Conservation (phyloP, 2,113 vertebrate species). For the Paramormyrops kingsleyae region DNA sequence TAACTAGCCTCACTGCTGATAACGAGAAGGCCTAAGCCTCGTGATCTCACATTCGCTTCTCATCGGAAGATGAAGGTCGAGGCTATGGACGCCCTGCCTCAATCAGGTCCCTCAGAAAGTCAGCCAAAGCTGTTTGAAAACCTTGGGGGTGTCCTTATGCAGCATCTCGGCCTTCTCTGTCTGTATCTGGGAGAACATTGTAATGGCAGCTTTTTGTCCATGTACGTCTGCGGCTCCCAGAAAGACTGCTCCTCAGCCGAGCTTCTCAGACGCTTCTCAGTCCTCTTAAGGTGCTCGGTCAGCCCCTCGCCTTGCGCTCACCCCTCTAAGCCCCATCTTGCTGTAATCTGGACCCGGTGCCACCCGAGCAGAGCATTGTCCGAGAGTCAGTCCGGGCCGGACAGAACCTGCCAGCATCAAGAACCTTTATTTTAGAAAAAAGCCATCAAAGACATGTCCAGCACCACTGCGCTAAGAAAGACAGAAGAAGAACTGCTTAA, state of each 20-base stretch:
- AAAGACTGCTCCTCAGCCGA: neutral
- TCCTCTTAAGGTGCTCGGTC: neutral
- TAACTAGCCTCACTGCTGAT: neutral
- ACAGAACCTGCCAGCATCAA: neutral
- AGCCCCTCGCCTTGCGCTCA: neutral
- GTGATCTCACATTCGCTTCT: neutral
- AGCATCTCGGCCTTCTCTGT: neutral
- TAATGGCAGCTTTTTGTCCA: neutral
- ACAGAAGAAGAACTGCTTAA: neutral
- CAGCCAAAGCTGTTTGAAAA: neutral
- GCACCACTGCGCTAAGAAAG: neutral
- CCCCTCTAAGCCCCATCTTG: neutral
- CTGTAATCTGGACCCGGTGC: neutral
- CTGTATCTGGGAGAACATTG: neutral
- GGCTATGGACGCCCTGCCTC: neutral
- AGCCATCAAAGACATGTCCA: neutral
- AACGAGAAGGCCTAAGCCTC: neutral
- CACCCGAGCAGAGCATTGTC: neutral
- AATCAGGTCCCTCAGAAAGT: neutral
- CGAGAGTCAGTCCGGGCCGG: neutral
- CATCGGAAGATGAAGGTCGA: neutral
- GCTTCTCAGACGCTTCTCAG: neutral
- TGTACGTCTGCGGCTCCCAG: too few species aligned
- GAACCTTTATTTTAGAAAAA: neutral
- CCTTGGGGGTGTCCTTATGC: neutral